A percentile compares a stretch with the other conserved stretches of the same genome.
Conservation (phyloP, 2,797 vertebrate species). For the Cuculus canorus region DNA sequence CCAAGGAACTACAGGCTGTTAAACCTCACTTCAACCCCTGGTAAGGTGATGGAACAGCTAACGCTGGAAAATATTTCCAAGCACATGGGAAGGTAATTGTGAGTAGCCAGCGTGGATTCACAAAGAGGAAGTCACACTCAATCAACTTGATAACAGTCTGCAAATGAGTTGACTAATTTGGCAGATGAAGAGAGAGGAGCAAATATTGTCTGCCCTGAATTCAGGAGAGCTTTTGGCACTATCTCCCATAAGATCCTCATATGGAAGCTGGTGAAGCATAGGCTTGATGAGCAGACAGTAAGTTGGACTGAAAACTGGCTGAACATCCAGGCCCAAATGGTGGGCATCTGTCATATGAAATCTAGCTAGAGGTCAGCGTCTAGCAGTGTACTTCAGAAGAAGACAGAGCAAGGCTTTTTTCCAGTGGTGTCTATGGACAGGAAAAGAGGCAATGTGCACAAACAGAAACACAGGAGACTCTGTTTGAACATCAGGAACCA, state of each 20-base stretch:
- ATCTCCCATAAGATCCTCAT: neutral
- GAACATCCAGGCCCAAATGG: neutral
- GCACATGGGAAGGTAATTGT: neutral
- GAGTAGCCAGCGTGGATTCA: neutral
- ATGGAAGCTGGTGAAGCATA: neutral
- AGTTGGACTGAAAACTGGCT: neutral
- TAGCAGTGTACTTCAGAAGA: neutral
- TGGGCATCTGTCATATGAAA: neutral
- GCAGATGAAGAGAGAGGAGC: neutral
- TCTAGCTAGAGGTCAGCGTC: neutral
- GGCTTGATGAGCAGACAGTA: neutral
- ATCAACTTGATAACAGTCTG: neutral
- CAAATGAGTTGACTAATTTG: neutral
- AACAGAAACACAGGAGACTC: neutral
- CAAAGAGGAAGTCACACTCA: neutral
- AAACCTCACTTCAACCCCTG: neutral
- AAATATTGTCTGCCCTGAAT: neutral
- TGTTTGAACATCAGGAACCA: neutral
- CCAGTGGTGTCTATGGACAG: too few species aligned
- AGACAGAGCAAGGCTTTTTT: neutral
- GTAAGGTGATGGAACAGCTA: neutral
- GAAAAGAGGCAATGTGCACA: neutral
- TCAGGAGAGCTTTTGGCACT: neutral
- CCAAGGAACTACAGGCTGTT: neutral
- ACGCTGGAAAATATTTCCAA: neutral